These are phyloP conservation scores for Chaetura pelagica DNA, from an alignment of 2,113 vertebrate genomes.

Conservation along the genomic window DNA sequence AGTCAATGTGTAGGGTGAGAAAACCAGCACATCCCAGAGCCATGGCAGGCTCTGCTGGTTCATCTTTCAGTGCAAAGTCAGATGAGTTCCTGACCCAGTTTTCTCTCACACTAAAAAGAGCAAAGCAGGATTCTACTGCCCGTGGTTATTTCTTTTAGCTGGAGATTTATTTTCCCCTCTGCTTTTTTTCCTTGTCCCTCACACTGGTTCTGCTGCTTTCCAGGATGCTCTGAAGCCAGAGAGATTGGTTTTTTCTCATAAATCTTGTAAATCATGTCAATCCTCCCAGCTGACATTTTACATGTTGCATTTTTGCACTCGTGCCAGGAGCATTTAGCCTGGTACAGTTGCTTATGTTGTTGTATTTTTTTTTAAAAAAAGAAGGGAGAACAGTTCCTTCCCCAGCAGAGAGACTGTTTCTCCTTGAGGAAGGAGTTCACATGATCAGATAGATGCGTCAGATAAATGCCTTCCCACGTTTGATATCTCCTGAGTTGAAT, in stretches of 20 bases:
- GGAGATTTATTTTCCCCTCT: background rate
- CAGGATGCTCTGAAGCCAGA: background rate
- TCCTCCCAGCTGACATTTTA: constrained; percentile 60
- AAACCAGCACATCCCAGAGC: background rate
- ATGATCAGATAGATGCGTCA: constrained; percentile 43
- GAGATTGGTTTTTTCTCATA: background rate
- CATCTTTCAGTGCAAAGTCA: background rate
- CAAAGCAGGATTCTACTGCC: background rate
- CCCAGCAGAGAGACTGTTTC: constrained; percentile 30
- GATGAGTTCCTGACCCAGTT: background rate
- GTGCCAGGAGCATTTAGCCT: constrained; percentile 48
- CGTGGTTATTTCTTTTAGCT: background rate
- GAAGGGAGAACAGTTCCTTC: constrained; percentile 52
- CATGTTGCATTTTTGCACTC: constrained; percentile 58
- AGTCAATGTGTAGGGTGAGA: background rate
- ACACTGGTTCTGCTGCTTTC: background rate
- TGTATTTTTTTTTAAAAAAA: constrained; percentile 58
- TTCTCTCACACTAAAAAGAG: background rate
- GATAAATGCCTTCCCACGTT: constrained; percentile 59
- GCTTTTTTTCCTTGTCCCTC: background rate
- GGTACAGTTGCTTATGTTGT: constrained; percentile 27
- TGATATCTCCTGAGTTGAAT: constrained; percentile 46
- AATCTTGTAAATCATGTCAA: constrained; percentile 25
- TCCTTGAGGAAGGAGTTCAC: constrained; percentile 51
- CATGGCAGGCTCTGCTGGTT: background rate